Evolutionary conservation across 2,113 vertebrate species (phyloP), one percentile per base, ranked within the genome.

Genomic region (Dipodomys stephensi): DNA sequence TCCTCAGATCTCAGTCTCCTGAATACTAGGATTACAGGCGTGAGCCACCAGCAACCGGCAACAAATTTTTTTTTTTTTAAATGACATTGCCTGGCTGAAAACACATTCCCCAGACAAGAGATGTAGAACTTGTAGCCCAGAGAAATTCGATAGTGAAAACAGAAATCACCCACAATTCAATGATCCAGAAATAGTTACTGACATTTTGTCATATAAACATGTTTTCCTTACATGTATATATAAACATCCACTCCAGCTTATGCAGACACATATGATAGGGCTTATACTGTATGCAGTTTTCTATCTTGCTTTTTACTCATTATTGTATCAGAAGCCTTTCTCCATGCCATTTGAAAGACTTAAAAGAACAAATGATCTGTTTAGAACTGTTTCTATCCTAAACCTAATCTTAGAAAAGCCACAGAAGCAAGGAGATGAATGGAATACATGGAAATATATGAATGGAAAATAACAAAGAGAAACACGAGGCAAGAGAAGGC

Each of bases 391-490:
- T 80, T 93, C 30, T 91, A 53, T 83, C 32, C 79, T 90, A 83
- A 92, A 89, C 13, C 49, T 53, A 89, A 60, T 87, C 32, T 89
- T 83, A 18, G 44, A 90, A 94, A 94, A 92, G 53, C 49, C 39
- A 68, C 62, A 87, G 76, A 89, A 80, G 44, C 67, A 94, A 94
- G 49, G 30, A 57, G 18, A 87, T 80, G 10, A 76, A 87, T 20
- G 32, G 19, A 28, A 28, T 0, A 39, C 39, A 39, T 39, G 39
- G 39, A 39, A 39, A 39, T 39, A 6, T 35, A 46, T 81, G 64
- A 68, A 92, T 96, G 53, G 72, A 90, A 62, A 32, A 76, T 16
- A 81, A 83, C 83, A 83, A 87, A 83, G 65, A 94, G 39, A 87
- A 78, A 1, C 6, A 64, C 22, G 13, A 72, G 32, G 64, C 83